Evolutionary conservation across 2,888 invertebrate species (phyloP).

Genomic region (Argynnis bischoffii): DNA sequence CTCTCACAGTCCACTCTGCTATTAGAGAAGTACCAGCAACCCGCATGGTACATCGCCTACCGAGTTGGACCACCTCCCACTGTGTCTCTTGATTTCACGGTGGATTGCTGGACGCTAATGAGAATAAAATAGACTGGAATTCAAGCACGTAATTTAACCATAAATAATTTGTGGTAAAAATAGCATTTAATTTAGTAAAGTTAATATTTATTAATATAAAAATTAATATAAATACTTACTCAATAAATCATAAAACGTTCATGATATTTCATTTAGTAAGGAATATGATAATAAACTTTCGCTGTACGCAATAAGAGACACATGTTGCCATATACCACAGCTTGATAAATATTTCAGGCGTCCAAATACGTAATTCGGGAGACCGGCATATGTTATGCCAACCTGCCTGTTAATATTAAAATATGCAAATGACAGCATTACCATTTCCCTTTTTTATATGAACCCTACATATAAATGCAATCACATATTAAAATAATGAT

Average conservation of each 20-base stretch:
- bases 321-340: conserved; percentile 27
- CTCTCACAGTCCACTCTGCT: no score
- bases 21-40: no score
- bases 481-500: conserved; percentile 33
- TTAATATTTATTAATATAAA: no score
- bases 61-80: no score
- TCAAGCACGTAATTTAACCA: no score
- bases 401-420: conserved; percentile 70
- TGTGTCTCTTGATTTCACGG: no score
- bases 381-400: conserved; percentile 51
- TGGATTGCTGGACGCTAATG: no score
- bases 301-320: conserved; percentile 20
- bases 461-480: conserved; percentile 53
- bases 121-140: no score
- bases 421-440: conserved; percentile 70
- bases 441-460: conserved; percentile 55
- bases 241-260: background rate
- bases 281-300: conserved; percentile 10
- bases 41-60: no score
- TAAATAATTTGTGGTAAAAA: no score
- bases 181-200: no score
- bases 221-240: no score
- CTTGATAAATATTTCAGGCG: conserved; percentile 64
- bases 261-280: background rate
- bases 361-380: conserved; percentile 59